Conservation (phyloP, 2,797 vertebrate species). For the Urophycis tenuis region DNA sequence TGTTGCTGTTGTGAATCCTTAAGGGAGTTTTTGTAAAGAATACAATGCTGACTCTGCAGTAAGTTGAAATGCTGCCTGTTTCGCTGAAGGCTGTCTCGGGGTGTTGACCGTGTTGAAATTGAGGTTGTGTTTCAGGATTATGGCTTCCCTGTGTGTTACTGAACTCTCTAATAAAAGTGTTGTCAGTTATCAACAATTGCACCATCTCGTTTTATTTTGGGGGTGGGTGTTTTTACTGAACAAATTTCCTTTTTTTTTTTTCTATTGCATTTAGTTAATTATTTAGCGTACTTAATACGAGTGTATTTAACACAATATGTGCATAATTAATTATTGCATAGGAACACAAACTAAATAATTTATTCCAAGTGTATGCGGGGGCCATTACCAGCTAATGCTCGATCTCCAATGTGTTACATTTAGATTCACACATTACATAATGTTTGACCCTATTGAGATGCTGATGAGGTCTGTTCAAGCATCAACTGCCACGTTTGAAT, state of each 20-base stretch:
- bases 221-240: no score
- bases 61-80: constrained; percentile 25
- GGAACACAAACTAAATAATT: no score
- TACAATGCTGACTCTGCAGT: constrained; percentile 33
- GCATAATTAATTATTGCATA: no score
- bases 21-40: neutral
- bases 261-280: no score
- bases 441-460: neutral
- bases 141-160: constrained; percentile 49
- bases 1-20: neutral
- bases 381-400: neutral
- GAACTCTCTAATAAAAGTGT: constrained; percentile 61
- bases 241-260: neutral
- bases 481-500: no score
- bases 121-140: constrained; percentile 34
- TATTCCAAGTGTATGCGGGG: no score
- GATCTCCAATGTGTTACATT: neutral
- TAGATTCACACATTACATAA: no score
- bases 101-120: constrained; percentile 33
- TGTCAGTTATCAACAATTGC: constrained; percentile 37
- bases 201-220: neutral
- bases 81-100: constrained; percentile 32
- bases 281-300: no score
- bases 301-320: no score
- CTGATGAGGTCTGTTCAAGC: neutral